phyloP scores from a whole-genome alignment of 2,797 vertebrate genomes.

The Artibeus jamaicensis region DNA sequence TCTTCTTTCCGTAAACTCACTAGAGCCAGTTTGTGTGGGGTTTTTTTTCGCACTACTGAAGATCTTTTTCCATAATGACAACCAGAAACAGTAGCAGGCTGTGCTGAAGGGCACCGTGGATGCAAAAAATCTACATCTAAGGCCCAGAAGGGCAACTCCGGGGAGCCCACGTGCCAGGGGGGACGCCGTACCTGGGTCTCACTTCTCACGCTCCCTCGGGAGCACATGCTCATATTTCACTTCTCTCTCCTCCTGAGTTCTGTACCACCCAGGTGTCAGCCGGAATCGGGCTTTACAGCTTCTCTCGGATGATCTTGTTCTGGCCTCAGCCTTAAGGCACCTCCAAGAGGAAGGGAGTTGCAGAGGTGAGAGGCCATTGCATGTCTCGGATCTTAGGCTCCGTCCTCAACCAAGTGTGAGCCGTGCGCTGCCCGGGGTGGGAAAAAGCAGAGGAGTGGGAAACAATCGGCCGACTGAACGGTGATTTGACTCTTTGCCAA shows the following conservation, averaged over 20 bases:
- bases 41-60: not conserved
- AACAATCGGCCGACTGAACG: not conserved
- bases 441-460: not conserved
- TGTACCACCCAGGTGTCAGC: not conserved
- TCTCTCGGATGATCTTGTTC: not conserved
- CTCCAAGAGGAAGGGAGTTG: not conserved
- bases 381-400: rapidly evolving
- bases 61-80: not conserved
- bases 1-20: no score
- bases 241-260: not conserved
- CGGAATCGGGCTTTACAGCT: no score
- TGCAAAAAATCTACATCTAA: not conserved
- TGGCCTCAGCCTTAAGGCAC: not conserved
- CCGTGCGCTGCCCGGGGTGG: not conserved
- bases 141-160: not conserved
- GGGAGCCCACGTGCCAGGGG: rapidly evolving
- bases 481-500: conserved; percentile 42
- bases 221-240: no score
- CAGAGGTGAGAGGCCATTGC: rapidly evolving
- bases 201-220: not conserved
- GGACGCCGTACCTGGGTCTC: rapidly evolving
- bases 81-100: not conserved
- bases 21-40: no score
- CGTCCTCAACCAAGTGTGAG: not conserved
- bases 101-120: not conserved